Base-by-base conservation (phyloP, 2,888 invertebrate species). In the Amphipoea oculea region DNA sequence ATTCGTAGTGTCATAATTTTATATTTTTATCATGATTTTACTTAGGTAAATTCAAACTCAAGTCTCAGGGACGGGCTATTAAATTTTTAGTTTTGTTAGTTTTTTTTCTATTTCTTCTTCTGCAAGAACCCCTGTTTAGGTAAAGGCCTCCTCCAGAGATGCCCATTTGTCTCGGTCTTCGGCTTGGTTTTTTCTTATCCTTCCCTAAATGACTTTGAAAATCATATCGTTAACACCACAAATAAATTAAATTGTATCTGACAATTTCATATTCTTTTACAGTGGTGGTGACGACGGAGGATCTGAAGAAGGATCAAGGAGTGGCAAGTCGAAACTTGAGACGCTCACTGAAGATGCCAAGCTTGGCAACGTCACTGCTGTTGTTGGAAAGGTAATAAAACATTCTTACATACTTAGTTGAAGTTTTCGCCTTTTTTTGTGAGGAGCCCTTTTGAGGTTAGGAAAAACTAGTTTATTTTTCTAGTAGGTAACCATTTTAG, bases 361-460 rank as follows among this genome's bases (percentile, higher is more conserved):
- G 93, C 97, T 98, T 84, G 98, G 98, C 88, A 98, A 98, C 92
- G 98, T 98, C 45, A 98, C 98, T 63, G 98, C 98, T 86, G 98
- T 98, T 92, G 98, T 99, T 86, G 99, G 98, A 86, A 99, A 99
- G 95, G 97, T 97, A 91, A 72, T 20, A 68, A 6, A 1, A 63
- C 23, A 45, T 36, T 9, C 12, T 29, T 23, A 51, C 12, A 40
- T 14, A 36, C 3, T 2, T 36, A 17, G 7, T 4, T n/a, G 1
- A 29, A 45, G 5, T 45, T 51, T 29, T 29, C 29, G 29, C 29
- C 29, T 29, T 29, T 29, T 29, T 29, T 29, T 29, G 29, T 29
- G 29, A 29, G 20, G n/a, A 23, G 4, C 20, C 42, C 14, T 17
- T 68, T 12, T 51, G 2, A 40, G n/a, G 23, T 71, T n/a, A 29